Evolutionary conservation across 2,797 vertebrate genomes (phyloP), one percentile per base, ranked within the genome.

Genomic region (Myotis findleyi): DNA sequence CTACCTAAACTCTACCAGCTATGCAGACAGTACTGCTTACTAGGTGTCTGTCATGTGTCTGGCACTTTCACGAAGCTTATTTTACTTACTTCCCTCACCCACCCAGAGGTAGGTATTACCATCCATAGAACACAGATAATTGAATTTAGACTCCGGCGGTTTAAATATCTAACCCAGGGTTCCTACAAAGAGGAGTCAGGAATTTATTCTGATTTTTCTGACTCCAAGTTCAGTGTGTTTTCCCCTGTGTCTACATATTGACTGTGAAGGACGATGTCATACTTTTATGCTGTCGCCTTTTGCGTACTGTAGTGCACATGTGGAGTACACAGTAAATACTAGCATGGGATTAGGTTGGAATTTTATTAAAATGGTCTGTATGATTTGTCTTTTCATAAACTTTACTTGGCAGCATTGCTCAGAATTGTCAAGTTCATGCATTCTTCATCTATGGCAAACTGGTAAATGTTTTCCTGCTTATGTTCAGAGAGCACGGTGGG

Each of bases 101-200:
- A 69, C 25, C 17, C 62, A 81, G 68, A 81, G 27, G 36, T 14
- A 59, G 72, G 16, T 77, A 59, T 87, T 87, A 53, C 30, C 75
- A 71, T 95, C 38, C 21, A 21, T 85, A 3, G 68, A 84, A 77
- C 16, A 81, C 47, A 73, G 51, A 92, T 62, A 27, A 75, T 47
- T 87, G 86, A 79, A 87, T 84, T 89, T 59, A 81, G 72, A 62
- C 36, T 88, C 38, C 21, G 41, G 84, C 47, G 14, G 7, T 72
- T 93, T 95, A 72, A 91, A 59, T 76, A 92, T 53, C 44, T 68
- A 87, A 85, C 27, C 3, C 47, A 69, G 72, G 41, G 51, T 44
- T 91, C 23, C 44, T 91, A 25, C 0, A 18, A 79, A 57, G 49
- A 95, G 18, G 20, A 33, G 44, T 69, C 77, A 66, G 47, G 53